A percentile compares a stretch with the other conserved stretches of the same genome.
phyloP scores from a whole-genome alignment of 2,888 invertebrate genomes.

The Mechanitis mazaeus region DNA sequence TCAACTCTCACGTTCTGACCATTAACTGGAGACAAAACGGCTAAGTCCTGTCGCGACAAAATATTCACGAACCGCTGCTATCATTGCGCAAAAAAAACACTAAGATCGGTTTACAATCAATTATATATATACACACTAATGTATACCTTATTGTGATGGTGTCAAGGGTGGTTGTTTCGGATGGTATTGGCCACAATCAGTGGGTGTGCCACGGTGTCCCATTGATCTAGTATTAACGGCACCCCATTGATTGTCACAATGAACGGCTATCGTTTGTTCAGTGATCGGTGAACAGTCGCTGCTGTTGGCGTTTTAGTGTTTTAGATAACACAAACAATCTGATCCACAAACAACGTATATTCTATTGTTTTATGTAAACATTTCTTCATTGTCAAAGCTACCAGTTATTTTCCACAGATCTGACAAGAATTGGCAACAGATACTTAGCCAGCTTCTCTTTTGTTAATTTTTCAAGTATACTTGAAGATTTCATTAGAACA shows the following conservation, averaged over 20 bases:
- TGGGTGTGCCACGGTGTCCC: constrained; percentile 53
- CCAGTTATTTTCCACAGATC: no score
- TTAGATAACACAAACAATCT: constrained; percentile 25
- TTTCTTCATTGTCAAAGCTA: constrained; percentile 11
- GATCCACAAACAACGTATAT: neutral
- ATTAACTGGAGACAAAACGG: constrained; percentile 73
- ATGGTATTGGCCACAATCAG: constrained; percentile 37
- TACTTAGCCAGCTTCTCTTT: no score
- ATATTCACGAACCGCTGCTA: constrained; percentile 69
- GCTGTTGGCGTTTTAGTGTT: neutral
- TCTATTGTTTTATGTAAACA: neutral
- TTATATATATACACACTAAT: neutral
- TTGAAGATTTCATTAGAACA: no score
- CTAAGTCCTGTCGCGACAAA: constrained; percentile 68
- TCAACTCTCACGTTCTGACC: constrained; percentile 71
- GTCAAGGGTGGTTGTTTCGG: constrained; percentile 12
- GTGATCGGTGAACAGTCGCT: constrained; percentile 48
- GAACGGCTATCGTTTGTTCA: constrained; percentile 62
- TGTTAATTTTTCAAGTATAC: no score
- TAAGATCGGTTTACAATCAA: constrained; percentile 30
- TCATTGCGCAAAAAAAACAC: constrained; percentile 73
- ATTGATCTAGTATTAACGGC: constrained; percentile 69
- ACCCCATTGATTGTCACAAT: constrained; percentile 70
- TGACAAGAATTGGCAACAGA: no score
- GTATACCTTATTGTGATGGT: no score